A percentile compares a stretch with the other conserved stretches of the same genome.
Conservation (phyloP, 2,797 vertebrate genomes). For the Propithecus deckenii region DNA sequence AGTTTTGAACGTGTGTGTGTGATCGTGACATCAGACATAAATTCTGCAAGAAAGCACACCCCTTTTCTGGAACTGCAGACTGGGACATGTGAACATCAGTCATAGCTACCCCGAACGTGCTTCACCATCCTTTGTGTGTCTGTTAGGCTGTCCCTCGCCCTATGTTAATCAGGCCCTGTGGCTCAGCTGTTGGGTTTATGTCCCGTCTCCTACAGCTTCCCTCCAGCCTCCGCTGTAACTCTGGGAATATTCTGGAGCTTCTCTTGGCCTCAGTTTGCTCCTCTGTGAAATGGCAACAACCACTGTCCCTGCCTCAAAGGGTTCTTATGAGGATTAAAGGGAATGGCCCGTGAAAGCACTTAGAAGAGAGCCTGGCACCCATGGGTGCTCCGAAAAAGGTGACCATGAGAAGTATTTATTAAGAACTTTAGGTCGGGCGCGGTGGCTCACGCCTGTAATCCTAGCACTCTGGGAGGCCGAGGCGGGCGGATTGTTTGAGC, state of each 20-base stretch:
- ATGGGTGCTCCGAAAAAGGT: background rate
- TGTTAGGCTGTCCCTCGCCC: background rate
- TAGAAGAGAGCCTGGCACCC: background rate
- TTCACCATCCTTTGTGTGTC: background rate
- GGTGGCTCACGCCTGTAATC: no score
- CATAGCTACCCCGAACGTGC: no score
- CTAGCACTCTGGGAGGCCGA: no score
- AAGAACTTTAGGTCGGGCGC: no score
- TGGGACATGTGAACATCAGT: accelerated
- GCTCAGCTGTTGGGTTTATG: background rate
- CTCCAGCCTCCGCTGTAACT: background rate
- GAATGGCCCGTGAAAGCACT: background rate
- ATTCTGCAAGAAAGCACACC: background rate
- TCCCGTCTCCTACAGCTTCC: background rate
- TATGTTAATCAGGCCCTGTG: background rate
- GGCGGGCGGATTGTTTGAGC: no score
- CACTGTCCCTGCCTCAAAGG: background rate
- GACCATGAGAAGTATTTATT: background rate
- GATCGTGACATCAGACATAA: background rate
- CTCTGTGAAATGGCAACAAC: background rate
- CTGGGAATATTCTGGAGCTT: background rate
- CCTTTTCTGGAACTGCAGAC: background rate
- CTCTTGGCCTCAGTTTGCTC: background rate
- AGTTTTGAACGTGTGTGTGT: background rate
- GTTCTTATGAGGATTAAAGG: background rate